Base-by-base conservation (phyloP, 2,888 invertebrate genomes). In the Euplagia quadripunctaria region DNA sequence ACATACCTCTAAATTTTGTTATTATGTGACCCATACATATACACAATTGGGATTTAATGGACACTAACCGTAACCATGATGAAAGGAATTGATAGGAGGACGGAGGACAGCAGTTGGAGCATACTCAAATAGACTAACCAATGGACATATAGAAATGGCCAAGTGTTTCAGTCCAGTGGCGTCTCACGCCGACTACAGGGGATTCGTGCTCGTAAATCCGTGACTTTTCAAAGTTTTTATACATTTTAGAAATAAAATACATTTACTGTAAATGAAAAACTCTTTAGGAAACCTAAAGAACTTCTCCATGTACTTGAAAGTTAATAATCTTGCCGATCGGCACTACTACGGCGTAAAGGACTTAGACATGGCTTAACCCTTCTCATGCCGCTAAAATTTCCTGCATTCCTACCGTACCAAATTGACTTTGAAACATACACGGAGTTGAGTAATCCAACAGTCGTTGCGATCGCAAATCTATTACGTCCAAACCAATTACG, bases 401-500 rank as follows among this genome's bases (percentile, higher is more conserved):
- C 17, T 64, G 9, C 42, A 42, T 42, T 42, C 63, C 14, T 31
- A 42, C 16, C 8, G 58, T 12, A 11, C 61, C 61, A 61, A 31
- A 20, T 61, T 31, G 61, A 61, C 51, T 52, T 52, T 4, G 8
- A 42, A 52, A 67, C 42, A 41, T 11, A 42, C 42, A 42, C 67
- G 11, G 12, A 31, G 17, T 43, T 43, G 55, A 42, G 67, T 71
- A 67, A 72, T 6, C 43, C 52, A 49, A 7, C n/a, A 31, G 66
- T 41, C 46, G 63, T 49, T 49, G 0, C 61, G 42, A 31, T 43
- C 61, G 31, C 41, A 68, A 74, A 71, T 70, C 67, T 46, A 66
- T 74, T 74, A 79, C 61, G 74, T 64, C 42, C 16, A 67, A 77
- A 70, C 76, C 79, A 84, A 84, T 85, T 80, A 84, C 61, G 72